phyloP scores from a whole-genome alignment of 2,888 invertebrate species.

The Cylloceria caligata region DNA sequence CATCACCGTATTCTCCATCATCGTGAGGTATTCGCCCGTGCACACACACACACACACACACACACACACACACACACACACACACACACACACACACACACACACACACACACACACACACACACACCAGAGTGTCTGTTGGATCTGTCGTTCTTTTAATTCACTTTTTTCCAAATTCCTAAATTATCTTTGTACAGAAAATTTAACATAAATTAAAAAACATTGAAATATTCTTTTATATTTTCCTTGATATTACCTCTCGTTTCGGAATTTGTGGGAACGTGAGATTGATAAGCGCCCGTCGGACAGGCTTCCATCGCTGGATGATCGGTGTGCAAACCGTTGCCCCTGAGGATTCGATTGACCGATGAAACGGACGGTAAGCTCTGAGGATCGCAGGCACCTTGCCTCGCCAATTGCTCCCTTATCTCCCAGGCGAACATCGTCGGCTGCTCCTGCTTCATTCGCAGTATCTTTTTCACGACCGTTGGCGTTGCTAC shows the following conservation, averaged over 20 bases:
- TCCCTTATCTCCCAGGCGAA: constrained; percentile 99
- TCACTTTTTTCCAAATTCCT: constrained; percentile 23
- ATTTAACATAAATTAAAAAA: constrained; percentile 7
- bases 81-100: constrained; percentile 18
- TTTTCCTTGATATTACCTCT: constrained; percentile 73
- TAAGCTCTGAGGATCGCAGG: constrained; percentile 95
- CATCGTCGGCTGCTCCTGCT: constrained; percentile 98
- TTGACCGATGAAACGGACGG: constrained; percentile 98
- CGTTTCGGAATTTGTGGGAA: constrained; percentile 75
- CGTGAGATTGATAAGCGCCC: constrained; percentile 78
- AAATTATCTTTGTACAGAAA: not conserved
- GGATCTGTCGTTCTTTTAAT: constrained; percentile 45
- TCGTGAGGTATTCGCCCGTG: constrained; percentile 15
- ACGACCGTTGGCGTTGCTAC: constrained; percentile 98
- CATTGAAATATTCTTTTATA: not conserved
- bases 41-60: constrained; percentile 14
- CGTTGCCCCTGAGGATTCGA: constrained; percentile 95
- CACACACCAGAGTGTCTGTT: constrained; percentile 1
- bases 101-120: constrained; percentile 19
- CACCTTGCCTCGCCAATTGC: constrained; percentile 94
- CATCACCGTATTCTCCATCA: constrained; percentile 40
- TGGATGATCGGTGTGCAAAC: constrained; percentile 88
- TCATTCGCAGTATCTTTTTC: constrained; percentile 96
- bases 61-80: constrained; percentile 15
- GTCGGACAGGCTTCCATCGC: constrained; percentile 76